Base-by-base conservation (phyloP, 2,113 vertebrate genomes). In the Henicopernis longicauda region DNA sequence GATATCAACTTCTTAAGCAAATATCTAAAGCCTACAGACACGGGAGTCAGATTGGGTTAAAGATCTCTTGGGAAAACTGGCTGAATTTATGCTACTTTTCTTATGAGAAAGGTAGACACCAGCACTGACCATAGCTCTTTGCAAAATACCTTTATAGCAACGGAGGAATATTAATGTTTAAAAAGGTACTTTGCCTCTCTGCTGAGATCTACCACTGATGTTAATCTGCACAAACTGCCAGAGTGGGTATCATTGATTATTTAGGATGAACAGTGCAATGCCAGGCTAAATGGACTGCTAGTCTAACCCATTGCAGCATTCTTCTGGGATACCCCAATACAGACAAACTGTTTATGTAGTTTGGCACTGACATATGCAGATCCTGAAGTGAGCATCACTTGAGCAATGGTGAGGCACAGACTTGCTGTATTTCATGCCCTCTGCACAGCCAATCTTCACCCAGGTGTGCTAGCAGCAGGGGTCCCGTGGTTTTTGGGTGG, bases 141-240 rank as follows among this genome's bases (percentile, higher is more conserved):
- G 40, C 86, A 91, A 82, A 81, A 84, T 25, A 62, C 45, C 42
- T 63, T 86, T 19, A 55, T 11, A 81, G 49, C 50, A 73, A 66
- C 22, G n/a, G 36, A 74, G 38, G 50, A 93, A 63, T 93, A 97
- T 95, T 70, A 94, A 97, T 95, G 89, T 87, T 95, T 95, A 40
- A 96, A 94, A 70, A 82, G n/a, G 81, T 95, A 65, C 86, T 95
- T 57, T 50, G 54, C 70, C 70, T 93, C 73, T 93, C 84, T 86
- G 70, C 81, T 59, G 73, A 91, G 81, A 55, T 77, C 73, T 36
- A 31, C 44, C 81, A 63, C 20, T 16, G n/a, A 85, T 87, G 50
- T 38, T 95, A 73, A 91, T 95, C 59, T 70, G 58, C 73, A 89
- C 84, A 87, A 97, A 95, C 79, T 86, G 84, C 71, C 82, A 66